These are phyloP conservation scores for Neotoma lepida DNA, from an alignment of 2,113 vertebrate species.

Conservation along the genomic window DNA sequence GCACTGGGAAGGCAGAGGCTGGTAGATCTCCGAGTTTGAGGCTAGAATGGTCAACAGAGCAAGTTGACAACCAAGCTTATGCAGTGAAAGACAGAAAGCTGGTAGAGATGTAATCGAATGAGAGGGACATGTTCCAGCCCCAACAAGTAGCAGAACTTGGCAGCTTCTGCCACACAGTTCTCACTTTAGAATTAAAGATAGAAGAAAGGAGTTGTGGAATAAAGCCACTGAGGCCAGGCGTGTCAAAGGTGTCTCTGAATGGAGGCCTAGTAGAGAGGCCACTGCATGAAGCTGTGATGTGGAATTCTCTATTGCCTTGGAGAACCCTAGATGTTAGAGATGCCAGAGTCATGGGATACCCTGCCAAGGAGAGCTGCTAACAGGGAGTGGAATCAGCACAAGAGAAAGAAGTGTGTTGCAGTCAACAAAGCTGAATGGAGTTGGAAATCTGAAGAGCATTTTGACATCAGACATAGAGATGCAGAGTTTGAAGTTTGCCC, in stretches of 20 bases:
- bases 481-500: not conserved
- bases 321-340: not conserved
- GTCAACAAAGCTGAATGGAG: not conserved
- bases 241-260: not conserved
- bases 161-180: not conserved
- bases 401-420: not conserved
- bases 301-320: not conserved
- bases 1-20: not conserved
- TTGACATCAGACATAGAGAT: not conserved
- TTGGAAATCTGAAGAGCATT: not conserved
- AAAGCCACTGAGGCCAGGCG: not conserved
- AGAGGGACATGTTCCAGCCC: not conserved
- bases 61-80: not conserved
- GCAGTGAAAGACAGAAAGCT: not conserved
- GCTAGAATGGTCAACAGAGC: not conserved
- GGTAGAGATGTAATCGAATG: not conserved
- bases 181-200: not conserved
- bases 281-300: not conserved
- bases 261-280: not conserved
- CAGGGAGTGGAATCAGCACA: not conserved
- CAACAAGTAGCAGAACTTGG: not conserved
- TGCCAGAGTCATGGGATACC: not conserved
- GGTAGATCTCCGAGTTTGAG: not conserved
- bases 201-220: not conserved
- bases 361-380: not conserved